phyloP scores from a whole-genome alignment of 2,113 vertebrate species.

The Tricholaema leucomelas region DNA sequence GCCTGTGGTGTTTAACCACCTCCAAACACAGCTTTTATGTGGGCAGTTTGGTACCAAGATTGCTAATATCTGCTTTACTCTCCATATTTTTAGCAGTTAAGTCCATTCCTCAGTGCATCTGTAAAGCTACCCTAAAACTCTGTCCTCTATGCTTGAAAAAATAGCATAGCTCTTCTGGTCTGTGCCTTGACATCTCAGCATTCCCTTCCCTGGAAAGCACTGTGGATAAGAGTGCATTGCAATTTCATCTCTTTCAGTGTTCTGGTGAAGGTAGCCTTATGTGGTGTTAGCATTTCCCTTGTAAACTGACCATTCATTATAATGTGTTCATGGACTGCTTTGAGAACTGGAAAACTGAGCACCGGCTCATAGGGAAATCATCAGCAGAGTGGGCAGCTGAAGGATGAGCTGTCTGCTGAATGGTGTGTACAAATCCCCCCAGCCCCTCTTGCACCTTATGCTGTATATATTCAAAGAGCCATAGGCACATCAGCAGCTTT shows the following conservation, averaged over 20 bases:
- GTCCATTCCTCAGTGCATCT: neutral
- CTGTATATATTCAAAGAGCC: neutral
- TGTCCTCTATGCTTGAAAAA: neutral
- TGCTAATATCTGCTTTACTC: neutral
- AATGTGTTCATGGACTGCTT: neutral
- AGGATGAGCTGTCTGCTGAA: neutral
- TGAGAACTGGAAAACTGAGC: neutral
- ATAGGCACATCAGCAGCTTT: neutral
- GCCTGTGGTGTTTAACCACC: neutral
- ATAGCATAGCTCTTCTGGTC: neutral
- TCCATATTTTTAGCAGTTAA: neutral
- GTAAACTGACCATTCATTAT: neutral
- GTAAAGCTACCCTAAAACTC: neutral
- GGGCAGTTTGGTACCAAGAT: neutral
- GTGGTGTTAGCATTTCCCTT: no score
- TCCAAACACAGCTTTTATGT: neutral
- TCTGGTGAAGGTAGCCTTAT: neutral
- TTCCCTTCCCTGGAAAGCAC: neutral
- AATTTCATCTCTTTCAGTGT: neutral
- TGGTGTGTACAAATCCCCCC: neutral
- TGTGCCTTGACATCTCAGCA: no score
- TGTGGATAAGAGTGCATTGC: neutral
- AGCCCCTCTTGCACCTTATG: neutral
- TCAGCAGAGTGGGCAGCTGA: neutral
- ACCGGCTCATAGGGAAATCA: neutral